Base-by-base conservation (phyloP, 2,797 vertebrate species). In the Vultur gryphus region DNA sequence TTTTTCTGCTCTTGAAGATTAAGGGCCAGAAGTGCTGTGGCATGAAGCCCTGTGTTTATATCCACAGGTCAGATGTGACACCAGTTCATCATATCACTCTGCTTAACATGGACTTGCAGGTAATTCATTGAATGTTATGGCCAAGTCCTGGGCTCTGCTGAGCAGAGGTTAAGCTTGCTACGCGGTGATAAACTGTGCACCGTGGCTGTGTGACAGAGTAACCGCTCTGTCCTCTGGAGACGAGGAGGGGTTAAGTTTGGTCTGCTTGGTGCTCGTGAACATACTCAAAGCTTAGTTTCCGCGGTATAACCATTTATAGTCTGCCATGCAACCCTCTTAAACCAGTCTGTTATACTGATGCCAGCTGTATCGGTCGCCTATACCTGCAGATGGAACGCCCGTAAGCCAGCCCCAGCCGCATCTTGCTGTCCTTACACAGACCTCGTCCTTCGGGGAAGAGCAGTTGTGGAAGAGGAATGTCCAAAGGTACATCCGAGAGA, bases 291-390 rank as follows among this genome's bases (percentile, higher is more conserved):
- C 52, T 21, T 24, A 8, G 2, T 57, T 79, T 71, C 37, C 2
- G 1, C 5, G 29, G 10, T 51, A 10, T 16, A 49, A 13, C 25
- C 28, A 5, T 35, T 44, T 44, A 6, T 39, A 44, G 51, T 35
- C 31, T 69, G 44, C 41, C 24, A 8, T 13, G 9, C 23, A 67
- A 11, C n/a, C 55, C 37, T 31, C 48, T 55, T 21, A 25, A 67
- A 61, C 6, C 33, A 54, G 11, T 5, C 29, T 39, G 54, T 55
- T 61, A 17, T 20, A 7, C 33, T 3, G 43, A 6, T 44, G 71
- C 55, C 9, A 12, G 48, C 13, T 15, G 6, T 43, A 13, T 23
- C 0, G 8, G 5, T 12, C 3, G 0, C 1, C 11, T 14, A 16
- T 18, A 5, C 29, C 18, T 2, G 28, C 41, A 9, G 55, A 5